Percentiles rank a stretch among this genome's conserved stretches.
Conservation (phyloP, 1,140 invertebrate species). For the Rhyzopertha dominica region DNA sequence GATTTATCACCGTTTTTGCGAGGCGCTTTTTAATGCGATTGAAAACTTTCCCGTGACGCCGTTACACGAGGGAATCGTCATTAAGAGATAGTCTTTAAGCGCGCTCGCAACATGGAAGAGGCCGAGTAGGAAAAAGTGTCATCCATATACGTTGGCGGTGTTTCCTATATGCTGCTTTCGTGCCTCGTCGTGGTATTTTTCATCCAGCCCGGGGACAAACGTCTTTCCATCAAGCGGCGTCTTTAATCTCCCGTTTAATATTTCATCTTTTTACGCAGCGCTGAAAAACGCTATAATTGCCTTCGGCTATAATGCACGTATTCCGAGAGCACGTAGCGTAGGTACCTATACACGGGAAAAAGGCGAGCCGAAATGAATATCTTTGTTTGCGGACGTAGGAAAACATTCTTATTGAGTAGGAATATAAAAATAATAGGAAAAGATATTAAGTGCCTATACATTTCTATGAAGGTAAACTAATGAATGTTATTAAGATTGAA, state of each 20-base stretch:
- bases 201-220: conserved; percentile 29
- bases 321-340: too few relatives aligned
- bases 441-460: too few relatives aligned
- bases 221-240: conserved; percentile 27
- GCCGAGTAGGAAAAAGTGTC: conserved; percentile 24
- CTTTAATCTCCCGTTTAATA: conserved; percentile 36
- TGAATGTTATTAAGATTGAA: too few relatives aligned
- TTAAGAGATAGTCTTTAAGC: conserved; percentile 19
- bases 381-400: too few relatives aligned
- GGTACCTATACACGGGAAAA: too few relatives aligned
- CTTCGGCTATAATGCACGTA: too few relatives aligned
- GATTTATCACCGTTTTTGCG: conserved; percentile 10
- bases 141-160: conserved; percentile 27
- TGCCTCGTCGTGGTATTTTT: conserved; percentile 29
- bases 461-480: too few relatives aligned
- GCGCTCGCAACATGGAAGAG: conserved; percentile 24
- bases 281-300: too few relatives aligned
- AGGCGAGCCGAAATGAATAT: too few relatives aligned
- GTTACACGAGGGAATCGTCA: conserved; percentile 24
- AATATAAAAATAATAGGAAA: too few relatives aligned
- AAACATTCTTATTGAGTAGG: too few relatives aligned
- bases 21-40: conserved; percentile 17
- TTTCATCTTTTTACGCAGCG: conserved; percentile 26
- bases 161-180: conserved; percentile 30
- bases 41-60: conserved; percentile 16